Conservation (phyloP, 1,140 invertebrate genomes). For the Drosophila pseudoobscura region DNA sequence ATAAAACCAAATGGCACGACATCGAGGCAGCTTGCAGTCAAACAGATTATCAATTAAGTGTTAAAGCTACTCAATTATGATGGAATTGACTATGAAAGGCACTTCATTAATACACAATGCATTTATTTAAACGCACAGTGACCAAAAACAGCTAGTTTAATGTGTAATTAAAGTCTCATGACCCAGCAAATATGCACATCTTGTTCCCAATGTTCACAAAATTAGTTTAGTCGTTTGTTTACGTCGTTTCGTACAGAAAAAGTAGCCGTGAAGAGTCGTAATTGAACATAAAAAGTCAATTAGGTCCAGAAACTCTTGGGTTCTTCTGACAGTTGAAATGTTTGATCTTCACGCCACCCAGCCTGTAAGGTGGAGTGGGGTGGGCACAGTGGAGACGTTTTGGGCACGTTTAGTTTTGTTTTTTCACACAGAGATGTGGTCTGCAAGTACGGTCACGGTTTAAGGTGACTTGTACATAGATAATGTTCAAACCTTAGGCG, state of each 20-base stretch:
- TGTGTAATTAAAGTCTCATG: slow-evolving; percentile 3
- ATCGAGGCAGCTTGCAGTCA: slow-evolving; percentile 7
- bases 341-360: slow-evolving; percentile 89
- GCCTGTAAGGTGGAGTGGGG: slow-evolving; percentile 63
- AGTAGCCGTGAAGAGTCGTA: too few species aligned
- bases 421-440: too few species aligned
- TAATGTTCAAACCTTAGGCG: too few species aligned
- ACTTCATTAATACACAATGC: slow-evolving; percentile 36
- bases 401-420: too few species aligned
- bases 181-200: too few species aligned
- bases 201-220: too few species aligned
- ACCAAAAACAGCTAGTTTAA: slow-evolving; percentile 1
- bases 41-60: slow-evolving; percentile 7
- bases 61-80: slow-evolving; percentile 10
- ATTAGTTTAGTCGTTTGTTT: too few species aligned
- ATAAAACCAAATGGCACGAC: not conserved
- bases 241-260: too few species aligned
- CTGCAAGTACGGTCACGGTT: too few species aligned
- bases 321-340: slow-evolving; percentile 84
- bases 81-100: not conserved
- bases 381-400: too few species aligned
- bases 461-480: too few species aligned
- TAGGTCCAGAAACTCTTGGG: slow-evolving; percentile 87
- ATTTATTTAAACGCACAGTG: slow-evolving; percentile 55
- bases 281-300: slow-evolving; percentile 48